Evolutionary conservation across 2,888 invertebrate genomes (phyloP), one percentile per base, ranked within the genome.

Genomic region (Lasioglossum pauxillum): DNA sequence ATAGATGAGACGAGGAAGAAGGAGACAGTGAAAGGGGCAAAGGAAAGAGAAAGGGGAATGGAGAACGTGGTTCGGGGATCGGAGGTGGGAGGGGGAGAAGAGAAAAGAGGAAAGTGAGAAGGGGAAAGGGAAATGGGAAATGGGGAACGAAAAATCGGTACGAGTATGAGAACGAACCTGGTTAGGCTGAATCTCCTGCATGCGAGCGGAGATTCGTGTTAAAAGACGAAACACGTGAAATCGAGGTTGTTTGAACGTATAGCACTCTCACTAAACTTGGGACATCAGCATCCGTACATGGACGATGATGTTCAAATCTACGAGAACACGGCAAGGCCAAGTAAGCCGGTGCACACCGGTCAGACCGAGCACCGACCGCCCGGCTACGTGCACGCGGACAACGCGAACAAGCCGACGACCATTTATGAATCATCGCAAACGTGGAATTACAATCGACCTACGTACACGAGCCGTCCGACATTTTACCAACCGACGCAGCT

Each of bases 251-350:
- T 88, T 89, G 35, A 88, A 88, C 85, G 14, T 44, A 57, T 93
- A 94, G 94, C 94, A 82, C 93, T 94, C 83, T 91, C 94, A 90
- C 88, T 95, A 91, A 94, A 94, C 90, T 91, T 94, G 92, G 94
- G 91, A 82, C 93, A 95, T 88, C 94, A 94, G 88, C 93, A 92
- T 87, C 94, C 95, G 31, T 95, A 93, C 94, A 95, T 94, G 95
- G 97, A 90, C 94, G 95, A 96, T 69, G 97, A 96, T 87, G 95
- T 95, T 74, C 92, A 92, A 82, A 93, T 95, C 85, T 94, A 94
- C 91, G 92, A 95, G 85, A 94, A 76, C 75, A 73, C 0, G 96
- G 97, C 46, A 71, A 85, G 85, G 27, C 88, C 89, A 23, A 60
- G 60, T 35, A 91, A 88, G 49, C 91, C 96, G 97, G 89, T 91